These are phyloP conservation scores for Drosophila ironensis DNA, from an alignment of 1,140 invertebrate species.

Conservation along the genomic window DNA sequence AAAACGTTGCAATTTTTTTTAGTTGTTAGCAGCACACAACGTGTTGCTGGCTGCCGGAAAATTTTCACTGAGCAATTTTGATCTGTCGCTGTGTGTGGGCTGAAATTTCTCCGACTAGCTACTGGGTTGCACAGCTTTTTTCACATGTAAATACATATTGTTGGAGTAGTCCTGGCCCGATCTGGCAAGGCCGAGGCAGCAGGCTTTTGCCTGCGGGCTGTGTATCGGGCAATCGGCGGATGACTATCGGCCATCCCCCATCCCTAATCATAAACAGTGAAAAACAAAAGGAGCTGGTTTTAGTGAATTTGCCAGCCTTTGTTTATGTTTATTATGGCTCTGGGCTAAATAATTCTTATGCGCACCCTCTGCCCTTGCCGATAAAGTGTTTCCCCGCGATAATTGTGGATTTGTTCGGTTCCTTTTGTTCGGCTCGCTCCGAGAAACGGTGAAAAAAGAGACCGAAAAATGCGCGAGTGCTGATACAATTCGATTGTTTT, in stretches of 20 bases:
- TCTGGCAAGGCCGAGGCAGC: not conserved
- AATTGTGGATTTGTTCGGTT: not conserved
- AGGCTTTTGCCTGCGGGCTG: too few species aligned
- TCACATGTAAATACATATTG: too few species aligned
- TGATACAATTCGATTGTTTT: too few species aligned
- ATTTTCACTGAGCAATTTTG: constrained; percentile 64
- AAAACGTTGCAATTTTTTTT: constrained; percentile 35
- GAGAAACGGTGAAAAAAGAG: not conserved
- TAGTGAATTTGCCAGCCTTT: constrained; percentile 20
- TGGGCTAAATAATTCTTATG: constrained; percentile 10
- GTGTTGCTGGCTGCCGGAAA: constrained; percentile 68
- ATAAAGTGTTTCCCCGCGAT: not conserved
- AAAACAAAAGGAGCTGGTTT: constrained; percentile 60
- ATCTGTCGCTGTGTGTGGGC: constrained; percentile 17
- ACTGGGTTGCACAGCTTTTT: constrained; percentile 31
- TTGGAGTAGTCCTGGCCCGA: too few species aligned
- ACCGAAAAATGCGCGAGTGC: constrained; percentile 21
- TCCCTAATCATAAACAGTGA: constrained; percentile 55
- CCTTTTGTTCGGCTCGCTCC: constrained; percentile 10
- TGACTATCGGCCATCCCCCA: too few species aligned
- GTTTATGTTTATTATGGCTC: constrained; percentile 16
- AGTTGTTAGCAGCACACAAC: constrained; percentile 47
- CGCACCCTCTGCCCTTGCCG: not conserved
- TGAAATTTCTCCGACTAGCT: constrained; percentile 42
- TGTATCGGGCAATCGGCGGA: too few species aligned